phyloP scores from a whole-genome alignment of 2,888 invertebrate genomes.

The Polydrusus tereticollis region DNA sequence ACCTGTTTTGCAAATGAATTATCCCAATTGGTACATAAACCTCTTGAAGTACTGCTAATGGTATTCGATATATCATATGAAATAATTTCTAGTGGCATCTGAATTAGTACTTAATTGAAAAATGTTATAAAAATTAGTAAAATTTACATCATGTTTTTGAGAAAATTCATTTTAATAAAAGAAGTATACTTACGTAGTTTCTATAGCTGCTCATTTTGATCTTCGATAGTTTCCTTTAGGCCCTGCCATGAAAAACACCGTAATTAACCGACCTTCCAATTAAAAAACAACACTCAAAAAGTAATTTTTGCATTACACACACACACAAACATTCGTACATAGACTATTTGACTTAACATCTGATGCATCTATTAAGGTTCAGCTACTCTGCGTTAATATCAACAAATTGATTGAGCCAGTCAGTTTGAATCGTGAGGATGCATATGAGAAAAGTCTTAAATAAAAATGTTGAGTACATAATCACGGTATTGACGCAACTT shows the following conservation, averaged over 20 bases:
- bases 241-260: not conserved
- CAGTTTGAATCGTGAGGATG: not conserved
- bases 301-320: not conserved
- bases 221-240: conserved; percentile 18
- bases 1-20: too few relatives aligned
- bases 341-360: not conserved
- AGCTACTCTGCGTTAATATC: not conserved
- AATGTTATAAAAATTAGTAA: too few relatives aligned
- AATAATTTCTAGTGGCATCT: too few relatives aligned
- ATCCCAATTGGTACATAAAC: too few relatives aligned
- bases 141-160: too few relatives aligned
- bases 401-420: not conserved
- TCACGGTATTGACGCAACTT: not conserved
- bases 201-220: conserved; percentile 43
- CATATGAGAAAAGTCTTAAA: conserved; percentile 8
- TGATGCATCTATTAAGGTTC: not conserved
- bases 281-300: not conserved
- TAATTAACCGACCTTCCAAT: too few relatives aligned
- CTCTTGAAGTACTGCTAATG: too few relatives aligned
- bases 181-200: conserved; percentile 43
- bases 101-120: too few relatives aligned
- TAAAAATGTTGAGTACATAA: conserved; percentile 2
- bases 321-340: not conserved
- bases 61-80: too few relatives aligned
- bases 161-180: too few relatives aligned